Base-by-base conservation (phyloP, 2,797 vertebrate species). In the Allobates femoralis region DNA sequence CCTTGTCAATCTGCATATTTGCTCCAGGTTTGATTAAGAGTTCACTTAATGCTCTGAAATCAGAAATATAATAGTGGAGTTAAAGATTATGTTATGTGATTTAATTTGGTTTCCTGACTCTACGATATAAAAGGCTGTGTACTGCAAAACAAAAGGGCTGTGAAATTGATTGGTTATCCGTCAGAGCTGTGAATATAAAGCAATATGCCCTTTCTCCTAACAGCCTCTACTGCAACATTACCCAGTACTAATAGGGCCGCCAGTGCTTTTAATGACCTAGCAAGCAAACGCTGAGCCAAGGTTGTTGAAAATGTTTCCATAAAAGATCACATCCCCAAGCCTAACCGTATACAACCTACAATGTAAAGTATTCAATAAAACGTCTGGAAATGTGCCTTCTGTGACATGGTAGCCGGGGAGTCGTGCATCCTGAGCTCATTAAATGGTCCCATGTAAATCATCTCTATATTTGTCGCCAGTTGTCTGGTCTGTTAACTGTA, bases 151-250 rank as follows among this genome's bases (percentile, higher is more conserved):
- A 87, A 87, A 84, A 74, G 32, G 71, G 76, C 81, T 80, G 60
- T 87, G 77, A 84, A 84, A 87, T 78, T 56, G 71, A 86, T 82
- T 81, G 86, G 82, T 67, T 79, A 88, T 85, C 82, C 83, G 60
- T 84, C 77, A 83, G 82, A 74, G 69, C 71, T 69, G 37, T 50
- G 78, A 67, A 87, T 83, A 69, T 81, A 84, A 87, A 84, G 67
- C 34, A 74, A 81, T 67, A 58, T 85, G 50, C 69, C 67, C 82
- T 88, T 88, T 81, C 51, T 77, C 78, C 71, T 84, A 81, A 79
- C 67, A 50, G 69, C 69, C 82, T 80, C 58, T 51, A 66, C 69
- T 84, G 77, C 56, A 80, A 76, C 69, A 87, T 87, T 55, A 87
- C 82, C 78, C 66, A 85, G 71, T 67, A 79, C 71, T 76, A 67